Percentiles rank a stretch among this genome's conserved stretches.
These are phyloP conservation scores for Crypturellus undulatus DNA, from an alignment of 2,113 vertebrate species.

Conservation along the genomic window DNA sequence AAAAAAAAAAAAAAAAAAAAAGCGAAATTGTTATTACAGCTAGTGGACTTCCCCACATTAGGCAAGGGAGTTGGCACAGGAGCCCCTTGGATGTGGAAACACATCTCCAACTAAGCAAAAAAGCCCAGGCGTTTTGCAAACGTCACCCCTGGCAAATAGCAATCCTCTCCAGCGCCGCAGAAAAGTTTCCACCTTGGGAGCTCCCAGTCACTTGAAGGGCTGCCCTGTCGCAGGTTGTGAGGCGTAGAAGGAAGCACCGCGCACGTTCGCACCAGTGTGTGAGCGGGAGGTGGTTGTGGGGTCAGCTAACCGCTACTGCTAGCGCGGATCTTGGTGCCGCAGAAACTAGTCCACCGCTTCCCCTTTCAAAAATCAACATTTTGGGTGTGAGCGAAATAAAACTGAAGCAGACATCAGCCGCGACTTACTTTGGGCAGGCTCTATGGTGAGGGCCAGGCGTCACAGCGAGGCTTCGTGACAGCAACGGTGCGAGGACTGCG, in stretches of 20 bases:
- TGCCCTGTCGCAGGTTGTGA: neutral
- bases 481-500: neutral
- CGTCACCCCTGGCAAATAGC: neutral
- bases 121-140: neutral
- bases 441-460: neutral
- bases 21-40: neutral
- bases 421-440: neutral
- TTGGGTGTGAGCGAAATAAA: neutral
- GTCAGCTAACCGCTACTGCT: fast-evolving
- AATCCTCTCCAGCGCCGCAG: neutral
- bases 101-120: too few relatives aligned
- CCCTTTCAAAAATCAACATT: neutral
- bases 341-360: neutral
- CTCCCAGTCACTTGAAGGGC: neutral
- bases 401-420: neutral
- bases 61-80: neutral
- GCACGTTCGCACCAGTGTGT: neutral
- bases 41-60: neutral
- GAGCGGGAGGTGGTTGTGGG: neutral
- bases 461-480: too few relatives aligned
- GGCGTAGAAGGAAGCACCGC: neutral
- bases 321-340: neutral
- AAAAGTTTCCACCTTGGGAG: neutral
- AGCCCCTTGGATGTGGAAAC: neutral
- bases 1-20: neutral